These are phyloP conservation scores for Cephus pygmeus DNA, from an alignment of 2,888 invertebrate genomes.

Conservation along the genomic window DNA sequence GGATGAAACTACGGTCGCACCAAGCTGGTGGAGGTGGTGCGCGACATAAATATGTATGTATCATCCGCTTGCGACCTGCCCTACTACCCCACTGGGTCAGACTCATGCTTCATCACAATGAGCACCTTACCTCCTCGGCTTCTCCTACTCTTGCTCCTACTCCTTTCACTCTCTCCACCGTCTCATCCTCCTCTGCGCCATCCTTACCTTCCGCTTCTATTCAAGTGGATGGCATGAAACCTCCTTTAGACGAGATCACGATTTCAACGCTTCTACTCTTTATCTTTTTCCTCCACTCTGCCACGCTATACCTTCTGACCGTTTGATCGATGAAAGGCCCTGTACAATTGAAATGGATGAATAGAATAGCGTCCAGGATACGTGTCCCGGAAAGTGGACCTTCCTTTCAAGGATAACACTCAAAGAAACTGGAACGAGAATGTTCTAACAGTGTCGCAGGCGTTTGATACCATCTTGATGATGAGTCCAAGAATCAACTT, in stretches of 20 bases:
- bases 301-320: constrained; percentile 3
- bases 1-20: constrained; percentile 3
- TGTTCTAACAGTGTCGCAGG: background rate
- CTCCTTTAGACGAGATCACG: constrained; percentile 18
- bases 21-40: constrained; percentile 44
- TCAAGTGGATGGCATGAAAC: constrained; percentile 54
- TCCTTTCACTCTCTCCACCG: constrained; percentile 25
- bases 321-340: constrained; percentile 13
- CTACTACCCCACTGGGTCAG: constrained; percentile 65
- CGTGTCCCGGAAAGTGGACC: constrained; percentile 6
- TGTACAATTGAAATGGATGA: background rate
- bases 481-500: background rate
- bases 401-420: background rate
- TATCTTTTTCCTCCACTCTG: background rate
- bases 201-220: constrained; percentile 17
- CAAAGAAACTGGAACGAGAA: background rate
- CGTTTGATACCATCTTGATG: background rate
- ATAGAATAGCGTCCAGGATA: background rate
- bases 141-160: constrained; percentile 22
- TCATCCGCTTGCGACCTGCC: constrained; percentile 57
- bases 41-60: constrained; percentile 64
- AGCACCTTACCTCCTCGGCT: constrained; percentile 34
- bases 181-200: constrained; percentile 37
- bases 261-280: background rate
- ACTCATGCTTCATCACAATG: constrained; percentile 65